Conservation (phyloP, 2,888 invertebrate species). For the Synergus japonicus region DNA sequence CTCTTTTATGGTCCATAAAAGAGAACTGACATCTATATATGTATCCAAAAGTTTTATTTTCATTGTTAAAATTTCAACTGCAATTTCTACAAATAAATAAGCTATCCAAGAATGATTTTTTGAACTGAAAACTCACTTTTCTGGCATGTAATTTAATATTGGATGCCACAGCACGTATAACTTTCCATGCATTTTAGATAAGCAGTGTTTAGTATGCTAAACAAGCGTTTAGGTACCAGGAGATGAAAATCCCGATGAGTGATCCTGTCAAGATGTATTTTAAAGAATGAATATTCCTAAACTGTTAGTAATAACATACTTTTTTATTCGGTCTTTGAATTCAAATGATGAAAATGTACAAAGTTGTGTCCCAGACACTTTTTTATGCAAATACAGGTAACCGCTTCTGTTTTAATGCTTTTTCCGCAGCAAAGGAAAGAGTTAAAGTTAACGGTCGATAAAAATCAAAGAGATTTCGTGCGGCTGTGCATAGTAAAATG, state of each 20-base stretch:
- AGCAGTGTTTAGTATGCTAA: background rate
- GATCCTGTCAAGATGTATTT: background rate
- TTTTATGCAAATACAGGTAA: background rate
- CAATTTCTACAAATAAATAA: background rate
- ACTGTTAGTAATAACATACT: no score
- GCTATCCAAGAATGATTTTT: background rate
- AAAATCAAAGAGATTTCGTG: slow-evolving; percentile 31
- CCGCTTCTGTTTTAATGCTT: slow-evolving; percentile 11
- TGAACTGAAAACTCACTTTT: background rate
- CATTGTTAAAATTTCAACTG: background rate
- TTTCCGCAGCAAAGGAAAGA: background rate
- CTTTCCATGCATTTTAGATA: background rate
- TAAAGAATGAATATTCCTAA: background rate
- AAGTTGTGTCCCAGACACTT: background rate
- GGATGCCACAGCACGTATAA: background rate
- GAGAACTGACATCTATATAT: background rate
- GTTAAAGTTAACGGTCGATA: slow-evolving; percentile 26
- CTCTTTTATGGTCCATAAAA: no score
- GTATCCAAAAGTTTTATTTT: background rate
- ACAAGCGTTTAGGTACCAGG: background rate
- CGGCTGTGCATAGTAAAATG: slow-evolving; percentile 29
- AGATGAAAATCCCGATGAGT: background rate
- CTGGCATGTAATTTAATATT: background rate
- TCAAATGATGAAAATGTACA: background rate
- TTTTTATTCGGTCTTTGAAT: background rate